A percentile compares a stretch with the other conserved stretches of the same genome.
Conservation (phyloP, 2,113 vertebrate genomes). For the Syrrhaptes paradoxus region DNA sequence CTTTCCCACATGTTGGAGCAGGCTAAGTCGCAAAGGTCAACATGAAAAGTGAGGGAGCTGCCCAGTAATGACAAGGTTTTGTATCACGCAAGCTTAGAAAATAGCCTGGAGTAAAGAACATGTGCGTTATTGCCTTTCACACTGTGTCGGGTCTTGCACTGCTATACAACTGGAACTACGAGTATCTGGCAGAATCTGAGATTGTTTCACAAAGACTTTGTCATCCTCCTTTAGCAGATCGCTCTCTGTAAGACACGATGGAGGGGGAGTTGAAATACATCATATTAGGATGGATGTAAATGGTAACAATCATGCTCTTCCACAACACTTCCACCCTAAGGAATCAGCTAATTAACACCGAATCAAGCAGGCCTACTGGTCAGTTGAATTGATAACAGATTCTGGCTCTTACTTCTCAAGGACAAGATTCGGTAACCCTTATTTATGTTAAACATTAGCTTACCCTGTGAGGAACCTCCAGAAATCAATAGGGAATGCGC, state of each 20-base stretch:
- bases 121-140: background rate
- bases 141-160: background rate
- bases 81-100: background rate
- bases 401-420: background rate
- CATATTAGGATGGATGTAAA: background rate
- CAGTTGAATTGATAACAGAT: background rate
- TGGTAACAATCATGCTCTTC: background rate
- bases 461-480: background rate
- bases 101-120: background rate
- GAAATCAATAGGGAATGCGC: slow-evolving; percentile 21
- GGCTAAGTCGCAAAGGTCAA: background rate
- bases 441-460: slow-evolving; percentile 43
- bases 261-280: background rate
- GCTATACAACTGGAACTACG: background rate
- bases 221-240: background rate
- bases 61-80: background rate
- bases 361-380: background rate
- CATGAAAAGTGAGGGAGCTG: background rate
- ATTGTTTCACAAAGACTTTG: background rate
- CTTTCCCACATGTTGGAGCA: background rate
- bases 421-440: background rate
- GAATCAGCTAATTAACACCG: slow-evolving; percentile 28
- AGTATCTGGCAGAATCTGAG: background rate
- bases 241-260: background rate
- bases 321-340: background rate